Evolutionary conservation across 2,113 vertebrate species (phyloP), one percentile per base, ranked within the genome.

Genomic region (Odocoileus virginianus): DNA sequence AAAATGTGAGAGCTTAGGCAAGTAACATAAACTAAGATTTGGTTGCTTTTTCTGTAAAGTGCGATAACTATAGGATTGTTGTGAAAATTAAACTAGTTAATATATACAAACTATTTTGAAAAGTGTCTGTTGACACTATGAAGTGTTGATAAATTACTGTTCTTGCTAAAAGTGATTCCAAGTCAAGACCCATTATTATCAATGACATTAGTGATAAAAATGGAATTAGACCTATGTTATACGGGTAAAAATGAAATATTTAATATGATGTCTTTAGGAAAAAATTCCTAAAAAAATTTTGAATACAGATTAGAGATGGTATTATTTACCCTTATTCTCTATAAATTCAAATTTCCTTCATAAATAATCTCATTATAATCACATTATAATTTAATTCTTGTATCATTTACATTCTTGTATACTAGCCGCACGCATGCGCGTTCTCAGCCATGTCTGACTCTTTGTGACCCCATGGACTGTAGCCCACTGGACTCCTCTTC

Each of bases 341-440:
- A 40, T 3, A 74, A 40, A 74, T 40, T 74, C 21, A 74, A 40
- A 25, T 74, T 74, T 25, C 21, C 36, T 74, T 40, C 11, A 40
- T 74, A 40, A 74, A 74, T 74, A 74, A 74, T 40, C 36, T 40
- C 33, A 67, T 36, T 36, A 71, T 71, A 36, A 71, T 71, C 9
- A 36, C 11, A 74, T 74, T 74, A 74, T 74, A 74, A 74, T 74
- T 71, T 1, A 74, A 74, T 23, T 12, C n/a, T 71, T 71, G 4
- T 36, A 36, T 71, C 33, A 61, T 15, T 33, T 61, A 64, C 60
- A 64, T n/a, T 36, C n/a, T 71, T 23, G 19, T 23, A 71, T 74
- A 40, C 67, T 40, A 25, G 67, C 21, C 0, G 0, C 67, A 74
- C 25, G 21, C 67, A 25, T 25, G 67, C 1, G 0, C 1, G 2